Evolutionary conservation across 2,888 invertebrate genomes (phyloP).

Genomic region (Agonopterix arenella): DNA sequence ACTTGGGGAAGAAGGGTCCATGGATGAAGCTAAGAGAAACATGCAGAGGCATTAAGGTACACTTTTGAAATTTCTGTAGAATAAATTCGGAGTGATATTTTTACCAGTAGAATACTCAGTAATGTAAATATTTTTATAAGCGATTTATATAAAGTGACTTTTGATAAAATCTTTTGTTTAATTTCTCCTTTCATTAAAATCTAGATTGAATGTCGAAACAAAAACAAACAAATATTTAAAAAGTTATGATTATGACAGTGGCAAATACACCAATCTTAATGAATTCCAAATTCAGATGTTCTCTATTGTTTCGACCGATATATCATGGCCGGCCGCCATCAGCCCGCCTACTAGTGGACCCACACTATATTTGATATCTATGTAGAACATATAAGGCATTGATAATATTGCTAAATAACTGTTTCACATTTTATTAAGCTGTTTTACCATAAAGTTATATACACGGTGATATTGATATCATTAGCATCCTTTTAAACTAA

Average conservation of each 20-base stretch:
- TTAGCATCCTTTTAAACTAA: no score
- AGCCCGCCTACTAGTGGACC: slow-evolving; percentile 4
- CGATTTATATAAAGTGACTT: slow-evolving; percentile 34
- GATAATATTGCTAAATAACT: background rate
- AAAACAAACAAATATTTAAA: background rate
- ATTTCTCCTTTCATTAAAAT: background rate
- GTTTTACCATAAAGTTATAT: background rate
- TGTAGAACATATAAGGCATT: no score
- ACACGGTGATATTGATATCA: no score
- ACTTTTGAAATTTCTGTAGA: slow-evolving; percentile 16
- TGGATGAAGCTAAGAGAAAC: slow-evolving; percentile 44
- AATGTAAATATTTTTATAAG: slow-evolving; percentile 53
- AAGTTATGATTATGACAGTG: slow-evolving; percentile 12
- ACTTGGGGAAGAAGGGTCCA: slow-evolving; percentile 78
- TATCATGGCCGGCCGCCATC: slow-evolving; percentile 1
- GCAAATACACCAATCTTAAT: slow-evolving; percentile 9
- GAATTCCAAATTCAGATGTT: slow-evolving; percentile 18
- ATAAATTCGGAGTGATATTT: slow-evolving; percentile 25
- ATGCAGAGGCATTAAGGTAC: slow-evolving; percentile 43
- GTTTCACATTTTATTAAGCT: background rate
- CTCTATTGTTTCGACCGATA: slow-evolving; percentile 14
- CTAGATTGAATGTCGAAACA: background rate
- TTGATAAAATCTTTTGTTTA: slow-evolving; percentile 7
- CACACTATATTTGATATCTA: background rate
- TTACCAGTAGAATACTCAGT: slow-evolving; percentile 42